phyloP scores from a whole-genome alignment of 2,797 vertebrate species.

The Lithobates sylvaticus region DNA sequence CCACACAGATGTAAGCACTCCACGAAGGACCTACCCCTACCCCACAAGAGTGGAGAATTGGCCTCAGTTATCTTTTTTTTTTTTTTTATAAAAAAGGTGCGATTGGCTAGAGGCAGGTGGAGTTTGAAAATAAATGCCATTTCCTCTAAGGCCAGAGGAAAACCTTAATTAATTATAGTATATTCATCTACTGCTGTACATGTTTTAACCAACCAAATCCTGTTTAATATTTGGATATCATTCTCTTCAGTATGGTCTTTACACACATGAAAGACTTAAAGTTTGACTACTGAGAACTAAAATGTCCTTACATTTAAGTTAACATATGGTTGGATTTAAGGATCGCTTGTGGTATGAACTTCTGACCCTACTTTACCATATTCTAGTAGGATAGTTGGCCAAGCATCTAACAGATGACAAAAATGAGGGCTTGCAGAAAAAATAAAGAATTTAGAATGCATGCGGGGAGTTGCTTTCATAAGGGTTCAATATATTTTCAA shows the following conservation, averaged over 20 bases:
- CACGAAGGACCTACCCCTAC: too few relatives aligned
- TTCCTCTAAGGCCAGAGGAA: too few relatives aligned
- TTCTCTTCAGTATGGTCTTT: not conserved
- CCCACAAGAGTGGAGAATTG: too few relatives aligned
- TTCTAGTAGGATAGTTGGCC: not conserved
- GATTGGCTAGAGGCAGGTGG: too few relatives aligned
- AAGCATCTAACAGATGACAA: constrained; percentile 2
- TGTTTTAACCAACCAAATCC: too few relatives aligned
- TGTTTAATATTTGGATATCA: not conserved
- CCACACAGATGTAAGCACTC: too few relatives aligned
- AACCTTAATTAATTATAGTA: too few relatives aligned
- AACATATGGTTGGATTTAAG: not conserved
- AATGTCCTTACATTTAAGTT: not conserved
- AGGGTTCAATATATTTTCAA: constrained; percentile 28
- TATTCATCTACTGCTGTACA: too few relatives aligned
- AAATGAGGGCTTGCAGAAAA: not conserved
- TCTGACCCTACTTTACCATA: not conserved
- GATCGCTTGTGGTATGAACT: not conserved
- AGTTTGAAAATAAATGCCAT: too few relatives aligned
- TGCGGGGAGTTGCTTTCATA: constrained; percentile 16
- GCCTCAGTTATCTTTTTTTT: too few relatives aligned
- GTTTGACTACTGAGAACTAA: not conserved
- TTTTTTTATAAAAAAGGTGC: too few relatives aligned
- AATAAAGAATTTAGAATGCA: not conserved
- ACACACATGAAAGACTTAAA: not conserved